phyloP scores from a whole-genome alignment of 2,113 vertebrate genomes.

The Tragelaphus strepsiceros region DNA sequence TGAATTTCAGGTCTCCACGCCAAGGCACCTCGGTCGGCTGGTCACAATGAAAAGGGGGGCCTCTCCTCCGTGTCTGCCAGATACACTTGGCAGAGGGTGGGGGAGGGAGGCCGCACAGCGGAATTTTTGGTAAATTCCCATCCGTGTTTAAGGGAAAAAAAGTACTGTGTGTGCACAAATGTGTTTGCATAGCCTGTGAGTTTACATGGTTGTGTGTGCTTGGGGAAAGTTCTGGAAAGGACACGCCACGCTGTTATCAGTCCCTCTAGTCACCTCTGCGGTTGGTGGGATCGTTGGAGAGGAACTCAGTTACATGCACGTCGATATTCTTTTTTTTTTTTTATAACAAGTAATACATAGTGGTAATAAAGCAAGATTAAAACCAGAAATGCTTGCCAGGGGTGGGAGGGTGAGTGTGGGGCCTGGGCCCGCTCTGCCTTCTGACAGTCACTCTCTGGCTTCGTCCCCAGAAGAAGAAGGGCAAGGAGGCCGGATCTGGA shows the following conservation, averaged over 20 bases:
- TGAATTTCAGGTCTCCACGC: rapidly evolving
- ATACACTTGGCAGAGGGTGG: rapidly evolving
- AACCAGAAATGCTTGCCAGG: background rate
- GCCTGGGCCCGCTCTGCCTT: too few relatives aligned
- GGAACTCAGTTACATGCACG: rapidly evolving
- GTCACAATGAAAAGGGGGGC: background rate
- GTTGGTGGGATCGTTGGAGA: background rate
- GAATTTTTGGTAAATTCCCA: constrained; percentile 20
- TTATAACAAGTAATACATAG: background rate
- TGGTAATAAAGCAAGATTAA: background rate
- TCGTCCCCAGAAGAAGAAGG: constrained; percentile 89
- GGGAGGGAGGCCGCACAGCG: background rate
- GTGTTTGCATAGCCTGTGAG: background rate
- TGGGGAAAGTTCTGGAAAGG: background rate
- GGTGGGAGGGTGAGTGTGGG: background rate
- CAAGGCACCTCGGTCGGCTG: background rate
- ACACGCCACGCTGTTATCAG: rapidly evolving
- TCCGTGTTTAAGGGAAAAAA: background rate
- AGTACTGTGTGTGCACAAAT: rapidly evolving
- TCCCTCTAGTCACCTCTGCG: background rate
- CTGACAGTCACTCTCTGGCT: background rate
- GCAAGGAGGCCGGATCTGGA: constrained; percentile 84
- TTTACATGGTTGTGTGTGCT: background rate
- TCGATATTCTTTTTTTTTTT: background rate
- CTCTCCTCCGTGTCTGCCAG: rapidly evolving